Base-by-base conservation (phyloP, 2,888 invertebrate genomes). In the Alloplasta piceator region DNA sequence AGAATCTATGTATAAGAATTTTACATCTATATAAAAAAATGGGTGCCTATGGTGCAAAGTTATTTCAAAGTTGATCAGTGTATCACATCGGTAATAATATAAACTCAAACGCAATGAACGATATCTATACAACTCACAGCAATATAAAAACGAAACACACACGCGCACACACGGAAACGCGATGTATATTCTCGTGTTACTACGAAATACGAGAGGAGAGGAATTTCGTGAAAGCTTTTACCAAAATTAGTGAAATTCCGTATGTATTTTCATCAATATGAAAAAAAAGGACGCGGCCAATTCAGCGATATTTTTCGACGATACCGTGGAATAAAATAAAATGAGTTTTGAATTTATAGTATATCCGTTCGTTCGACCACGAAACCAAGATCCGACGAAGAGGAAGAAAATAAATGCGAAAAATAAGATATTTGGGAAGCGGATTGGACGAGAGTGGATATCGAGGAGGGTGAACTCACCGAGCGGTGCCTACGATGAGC, bases 401-500 rank as follows among this genome's bases (percentile, higher is more conserved):
- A 1, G 26, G 26, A 26, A 26, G 26, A 26, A 26, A 1, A 26
- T 1, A 26, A 26, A 26, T 26, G 26, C 26, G 26, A 26, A 26
- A 26, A 26, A 1, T 26, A 26, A 26, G 3, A 26, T 26, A 14
- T 52, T 14, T 38, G 46, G 39, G 61, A 80, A 64, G 56, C 61
- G 16, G 39, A 67, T 55, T 56, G 76, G 36, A 70, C 41, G 58
- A 55, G 36, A 26, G 76, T 64, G n/a, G 50, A 74, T 72, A 78
- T 16, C 61, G 75, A 78, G 79, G 78, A 76, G 78, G 83, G 86
- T 86, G 82, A 90, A 94, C 95, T 95, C 94, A 95, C 95, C 92
- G 95, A 95, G 93, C 94, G 94, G 93, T 95, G 95, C 90, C 95
- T 93, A 92, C 95, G 94, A 92, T 95, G 95, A 88, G 95, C 94